Base-by-base conservation (phyloP, 1,140 invertebrate species). In the Drosophila saltans region DNA sequence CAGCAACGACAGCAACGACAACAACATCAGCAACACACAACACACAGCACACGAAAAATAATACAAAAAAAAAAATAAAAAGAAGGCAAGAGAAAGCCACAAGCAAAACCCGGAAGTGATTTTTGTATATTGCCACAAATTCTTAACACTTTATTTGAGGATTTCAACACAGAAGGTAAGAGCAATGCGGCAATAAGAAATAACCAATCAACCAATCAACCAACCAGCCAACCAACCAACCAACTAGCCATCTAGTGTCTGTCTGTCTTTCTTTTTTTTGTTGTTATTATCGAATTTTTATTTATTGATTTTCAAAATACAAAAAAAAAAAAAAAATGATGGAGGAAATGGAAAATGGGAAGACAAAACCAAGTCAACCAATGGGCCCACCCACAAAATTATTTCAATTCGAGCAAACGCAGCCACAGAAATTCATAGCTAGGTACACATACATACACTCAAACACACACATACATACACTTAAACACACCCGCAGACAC, bases 71-170 rank as follows among this genome's bases (percentile, higher is more conserved):
- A 40, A 40, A 40, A 52, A 52, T 26, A 24, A 52, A 24, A 26
- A 5, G 16, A 21, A 48, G 6, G 6, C 4, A 36, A 7, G 1
- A 36, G 6, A 48, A 48, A 48, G 45, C 45, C 24, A 48, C 45
- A 52, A 68, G 65, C 16, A 30, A 36, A 52, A 88, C 66, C 79
- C 72, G 67, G 75, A 88, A 74, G 82, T 86, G 83, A 82, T 82
- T 82, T 88, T 82, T 86, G 75, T 86, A 80, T 77, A 72, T 43
- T 43, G 40, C 41, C 8, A 30, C 58, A 63, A 56, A 63, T 63
- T 63, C 36, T n/a, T 48, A 45, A 63, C 62, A 65, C 45, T 65
- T 48, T 52, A 52, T 52, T 52, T 45, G 28, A 48, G 24, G 26
- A 41, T 45, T 63, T 63, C 40, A 24, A 10, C 24, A 28, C 21